Conservation (phyloP, 2,113 vertebrate species). For the Saccopteryx leptura region DNA sequence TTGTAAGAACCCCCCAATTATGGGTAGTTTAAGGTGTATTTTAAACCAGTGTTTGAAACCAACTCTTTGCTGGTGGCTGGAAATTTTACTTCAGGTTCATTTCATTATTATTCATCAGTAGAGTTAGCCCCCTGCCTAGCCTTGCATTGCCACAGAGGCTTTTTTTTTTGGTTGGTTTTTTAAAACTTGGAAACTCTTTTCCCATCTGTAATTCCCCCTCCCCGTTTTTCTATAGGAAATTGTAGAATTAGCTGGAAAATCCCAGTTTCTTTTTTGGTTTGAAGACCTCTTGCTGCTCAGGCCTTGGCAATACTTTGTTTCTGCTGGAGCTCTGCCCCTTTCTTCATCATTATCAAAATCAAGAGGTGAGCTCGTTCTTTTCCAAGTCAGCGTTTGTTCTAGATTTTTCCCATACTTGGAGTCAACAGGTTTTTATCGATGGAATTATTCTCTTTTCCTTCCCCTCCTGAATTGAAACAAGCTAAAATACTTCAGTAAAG, state of each 20-base stretch:
- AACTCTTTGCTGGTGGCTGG: neutral
- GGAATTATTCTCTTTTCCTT: neutral
- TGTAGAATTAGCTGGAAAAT: neutral
- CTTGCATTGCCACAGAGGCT: neutral
- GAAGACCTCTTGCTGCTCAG: neutral
- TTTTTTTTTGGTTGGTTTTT: neutral
- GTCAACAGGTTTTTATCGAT: neutral
- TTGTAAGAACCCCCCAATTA: constrained; percentile 20
- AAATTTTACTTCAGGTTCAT: constrained; percentile 24
- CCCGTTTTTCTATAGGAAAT: neutral
- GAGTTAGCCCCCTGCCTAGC: neutral
- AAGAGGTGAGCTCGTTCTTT: neutral
- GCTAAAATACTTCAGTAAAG: constrained; percentile 7
- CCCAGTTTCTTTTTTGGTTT: neutral
- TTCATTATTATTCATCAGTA: constrained; percentile 21
- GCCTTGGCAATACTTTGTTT: neutral
- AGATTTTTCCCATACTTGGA: neutral
- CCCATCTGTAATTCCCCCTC: neutral
- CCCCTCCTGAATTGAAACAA: neutral
- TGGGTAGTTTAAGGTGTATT: constrained; percentile 24
- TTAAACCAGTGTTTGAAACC: neutral
- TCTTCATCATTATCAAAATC: neutral
- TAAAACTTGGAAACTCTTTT: neutral
- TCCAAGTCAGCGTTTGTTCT: neutral
- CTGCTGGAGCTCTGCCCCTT: neutral